Conservation (phyloP, 2,888 invertebrate genomes). For the Drosophila bunnanda region DNA sequence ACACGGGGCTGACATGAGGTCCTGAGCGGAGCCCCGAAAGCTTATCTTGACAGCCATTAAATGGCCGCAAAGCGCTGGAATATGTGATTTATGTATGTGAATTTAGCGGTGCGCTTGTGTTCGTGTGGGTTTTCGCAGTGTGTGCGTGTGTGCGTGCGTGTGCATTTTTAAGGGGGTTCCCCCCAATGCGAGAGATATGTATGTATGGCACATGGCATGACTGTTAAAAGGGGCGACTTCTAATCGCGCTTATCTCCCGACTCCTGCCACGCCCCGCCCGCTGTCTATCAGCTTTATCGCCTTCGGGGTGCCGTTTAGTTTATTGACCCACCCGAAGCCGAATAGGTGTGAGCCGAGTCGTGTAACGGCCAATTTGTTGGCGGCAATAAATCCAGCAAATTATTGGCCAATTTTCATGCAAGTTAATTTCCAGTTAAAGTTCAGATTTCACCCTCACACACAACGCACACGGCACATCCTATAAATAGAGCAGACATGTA, state of each 20-base stretch:
- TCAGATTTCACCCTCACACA: conserved; percentile 46
- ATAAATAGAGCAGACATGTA: conserved; percentile 53
- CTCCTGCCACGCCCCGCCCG: conserved; percentile 39
- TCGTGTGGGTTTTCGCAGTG: conserved; percentile 2
- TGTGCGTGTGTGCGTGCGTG: conserved; percentile 38
- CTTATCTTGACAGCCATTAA: conserved; percentile 77
- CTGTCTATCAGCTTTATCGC: conserved; percentile 65
- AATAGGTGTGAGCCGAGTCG: conserved; percentile 53
- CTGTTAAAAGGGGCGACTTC: conserved; percentile 45
- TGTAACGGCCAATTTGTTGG: conserved; percentile 54
- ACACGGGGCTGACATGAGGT: conserved; percentile 14
- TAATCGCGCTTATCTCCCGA: conserved; percentile 74
- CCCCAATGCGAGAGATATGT: conserved; percentile 1
- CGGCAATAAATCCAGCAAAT: conserved; percentile 60
- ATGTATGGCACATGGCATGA: conserved; percentile 38
- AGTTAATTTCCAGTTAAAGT: conserved; percentile 71
- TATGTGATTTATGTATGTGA: conserved; percentile 59
- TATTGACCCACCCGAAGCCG: conserved; percentile 63
- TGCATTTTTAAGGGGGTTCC: conserved; percentile 54
- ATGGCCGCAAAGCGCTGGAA: conserved; percentile 69
- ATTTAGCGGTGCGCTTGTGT: conserved; percentile 12
- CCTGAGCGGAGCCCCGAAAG: conserved; percentile 33
- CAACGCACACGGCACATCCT: conserved; percentile 18
- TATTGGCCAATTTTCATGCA: conserved; percentile 53
- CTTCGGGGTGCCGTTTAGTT: conserved; percentile 56